These are phyloP conservation scores for Drosophila suboccidentalis DNA, from an alignment of 2,888 invertebrate species.

Conservation along the genomic window DNA sequence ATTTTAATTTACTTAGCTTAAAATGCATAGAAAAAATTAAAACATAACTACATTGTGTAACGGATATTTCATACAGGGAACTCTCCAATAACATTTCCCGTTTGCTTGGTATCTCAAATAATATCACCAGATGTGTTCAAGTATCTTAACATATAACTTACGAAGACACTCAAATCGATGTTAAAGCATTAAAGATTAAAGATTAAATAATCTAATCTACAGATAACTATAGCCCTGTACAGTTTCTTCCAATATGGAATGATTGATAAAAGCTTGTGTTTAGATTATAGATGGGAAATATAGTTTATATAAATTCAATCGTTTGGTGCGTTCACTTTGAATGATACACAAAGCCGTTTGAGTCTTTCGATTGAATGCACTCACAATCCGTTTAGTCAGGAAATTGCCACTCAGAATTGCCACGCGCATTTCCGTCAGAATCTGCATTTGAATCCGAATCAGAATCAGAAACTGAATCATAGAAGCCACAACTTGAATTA, in stretches of 20 bases:
- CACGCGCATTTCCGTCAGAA: constrained; percentile 71
- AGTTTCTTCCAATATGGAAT: not conserved
- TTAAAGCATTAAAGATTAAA: too few relatives aligned
- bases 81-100: too few relatives aligned
- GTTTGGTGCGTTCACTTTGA: not conserved
- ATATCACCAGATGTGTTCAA: too few relatives aligned
- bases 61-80: too few relatives aligned
- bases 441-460: constrained; percentile 28
- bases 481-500: constrained; percentile 51
- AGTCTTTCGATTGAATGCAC: constrained; percentile 45
- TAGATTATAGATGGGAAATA: not conserved
- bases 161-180: too few relatives aligned
- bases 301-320: not conserved
- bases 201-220: too few relatives aligned
- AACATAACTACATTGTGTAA: too few relatives aligned
- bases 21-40: too few relatives aligned
- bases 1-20: too few relatives aligned
- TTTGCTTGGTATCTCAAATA: too few relatives aligned
- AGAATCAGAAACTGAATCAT: constrained; percentile 30
- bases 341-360: constrained; percentile 3
- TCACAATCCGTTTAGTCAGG: constrained; percentile 44
- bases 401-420: constrained; percentile 75
- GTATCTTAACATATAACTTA: too few relatives aligned
- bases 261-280: not conserved
- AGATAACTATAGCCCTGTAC: not conserved